Evolutionary conservation across 1,140 invertebrate species (phyloP).

Genomic region (Helicorthomorpha holstii): DNA sequence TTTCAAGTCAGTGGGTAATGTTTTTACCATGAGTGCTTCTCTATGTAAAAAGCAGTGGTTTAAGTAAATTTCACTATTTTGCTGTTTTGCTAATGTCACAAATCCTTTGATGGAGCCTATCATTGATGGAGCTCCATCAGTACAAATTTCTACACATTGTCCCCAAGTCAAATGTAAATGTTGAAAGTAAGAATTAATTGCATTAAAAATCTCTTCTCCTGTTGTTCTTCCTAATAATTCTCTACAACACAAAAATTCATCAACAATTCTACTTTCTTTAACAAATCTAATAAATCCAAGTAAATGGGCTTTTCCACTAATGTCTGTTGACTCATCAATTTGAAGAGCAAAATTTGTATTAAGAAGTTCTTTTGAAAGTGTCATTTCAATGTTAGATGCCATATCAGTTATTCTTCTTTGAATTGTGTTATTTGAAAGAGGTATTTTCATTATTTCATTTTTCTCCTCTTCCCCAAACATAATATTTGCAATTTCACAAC

Average conservation of each 20-base stretch:
- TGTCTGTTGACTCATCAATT: constrained; percentile 11
- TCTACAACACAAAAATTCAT: constrained; percentile 9
- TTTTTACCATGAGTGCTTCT: constrained; percentile 5
- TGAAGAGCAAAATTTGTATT: constrained; percentile 10
- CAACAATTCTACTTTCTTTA: constrained; percentile 8
- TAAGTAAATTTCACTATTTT: constrained; percentile 1
- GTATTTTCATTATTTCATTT: neutral
- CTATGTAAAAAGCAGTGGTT: constrained; percentile 8
- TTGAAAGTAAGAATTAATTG: neutral
- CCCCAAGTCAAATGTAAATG: neutral
- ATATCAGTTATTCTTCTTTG: constrained; percentile 7
- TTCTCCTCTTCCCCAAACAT: constrained; percentile 5
- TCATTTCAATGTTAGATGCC: constrained; percentile 6
- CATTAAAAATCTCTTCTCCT: neutral
- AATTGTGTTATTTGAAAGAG: constrained; percentile 5
- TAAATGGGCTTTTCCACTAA: constrained; percentile 6
- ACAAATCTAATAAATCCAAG: constrained; percentile 10
- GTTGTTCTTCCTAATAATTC: neutral
- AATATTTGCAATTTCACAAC: constrained; percentile 6
- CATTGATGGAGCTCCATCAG: neutral
- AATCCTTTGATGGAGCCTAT: neutral
- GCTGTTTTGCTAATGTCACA: neutral
- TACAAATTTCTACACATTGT: constrained; percentile 1
- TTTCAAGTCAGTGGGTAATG: constrained; percentile 2
- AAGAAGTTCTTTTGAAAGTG: constrained; percentile 1